Conservation (phyloP, 1,140 invertebrate genomes). For the Conopomorpha cramerella region DNA sequence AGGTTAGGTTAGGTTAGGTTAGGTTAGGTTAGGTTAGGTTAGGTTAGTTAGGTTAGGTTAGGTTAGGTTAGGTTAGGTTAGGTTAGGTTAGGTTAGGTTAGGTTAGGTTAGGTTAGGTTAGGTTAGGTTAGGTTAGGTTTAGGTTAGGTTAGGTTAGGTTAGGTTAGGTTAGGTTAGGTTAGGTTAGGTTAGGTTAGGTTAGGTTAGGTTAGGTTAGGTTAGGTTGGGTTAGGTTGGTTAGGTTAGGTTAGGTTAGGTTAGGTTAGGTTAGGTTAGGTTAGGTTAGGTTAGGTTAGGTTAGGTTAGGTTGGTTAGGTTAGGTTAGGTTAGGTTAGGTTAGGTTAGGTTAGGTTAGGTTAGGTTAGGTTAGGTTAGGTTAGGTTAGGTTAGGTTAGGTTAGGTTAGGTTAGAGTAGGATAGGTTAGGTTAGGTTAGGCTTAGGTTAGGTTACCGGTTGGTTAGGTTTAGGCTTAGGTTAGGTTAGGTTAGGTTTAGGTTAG, state of each 20-base stretch:
- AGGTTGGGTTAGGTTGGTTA: conserved; percentile 6
- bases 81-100: conserved; percentile 8
- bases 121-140: no score
- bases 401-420: conserved; percentile 24
- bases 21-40: conserved; percentile 6
- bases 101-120: no score
- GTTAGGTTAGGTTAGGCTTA: conserved; percentile 16
- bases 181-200: conserved; percentile 3
- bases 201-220: no score
- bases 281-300: no score
- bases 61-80: conserved; percentile 7
- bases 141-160: no score
- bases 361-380: conserved; percentile 23
- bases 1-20: conserved; percentile 7
- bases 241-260: conserved; percentile 16
- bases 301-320: no score
- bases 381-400: conserved; percentile 24
- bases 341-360: conserved; percentile 23
- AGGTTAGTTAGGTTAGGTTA: conserved; percentile 17
- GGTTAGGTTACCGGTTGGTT: conserved; percentile 20
- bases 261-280: conserved; percentile 19
- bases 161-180: conserved; percentile 3
- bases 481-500: no score
- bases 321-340: conserved; percentile 14
- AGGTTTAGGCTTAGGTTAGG: conserved; percentile 16